Conservation (phyloP, 2,113 vertebrate genomes). For the Marcusenius ussheri region DNA sequence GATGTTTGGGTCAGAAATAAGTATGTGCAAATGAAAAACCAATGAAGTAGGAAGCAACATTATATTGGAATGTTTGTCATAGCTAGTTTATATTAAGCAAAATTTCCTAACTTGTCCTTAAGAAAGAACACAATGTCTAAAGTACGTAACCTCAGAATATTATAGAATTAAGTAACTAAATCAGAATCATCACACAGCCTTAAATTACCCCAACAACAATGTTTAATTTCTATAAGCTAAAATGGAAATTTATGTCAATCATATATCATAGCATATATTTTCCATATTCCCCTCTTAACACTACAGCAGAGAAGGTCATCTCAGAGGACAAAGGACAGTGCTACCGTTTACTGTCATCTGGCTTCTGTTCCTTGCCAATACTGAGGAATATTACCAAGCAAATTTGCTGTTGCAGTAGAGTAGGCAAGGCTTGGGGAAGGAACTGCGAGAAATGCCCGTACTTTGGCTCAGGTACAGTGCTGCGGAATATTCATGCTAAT, state of each 20-base stretch:
- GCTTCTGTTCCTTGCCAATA: constrained; percentile 76
- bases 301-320: constrained; percentile 76
- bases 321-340: constrained; percentile 79
- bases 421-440: constrained; percentile 90
- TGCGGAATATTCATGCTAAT: background rate
- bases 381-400: constrained; percentile 87
- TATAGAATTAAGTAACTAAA: background rate
- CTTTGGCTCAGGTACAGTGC: constrained; percentile 73
- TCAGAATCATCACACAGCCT: background rate
- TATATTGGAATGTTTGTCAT: background rate
- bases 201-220: background rate
- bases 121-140: background rate
- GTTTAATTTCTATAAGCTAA: background rate
- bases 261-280: background rate
- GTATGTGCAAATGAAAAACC: background rate
- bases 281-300: background rate
- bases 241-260: background rate
- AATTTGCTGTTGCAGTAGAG: constrained; percentile 96
- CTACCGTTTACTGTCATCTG: constrained; percentile 64
- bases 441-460: constrained; percentile 74
- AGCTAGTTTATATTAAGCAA: background rate
- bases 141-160: background rate
- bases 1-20: background rate
- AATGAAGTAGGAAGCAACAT: background rate
- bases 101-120: background rate